Percentiles rank a stretch among this genome's conserved stretches.
Evolutionary conservation across 2,888 invertebrate species (phyloP).

Genomic region (Drosophila subquinaria): DNA sequence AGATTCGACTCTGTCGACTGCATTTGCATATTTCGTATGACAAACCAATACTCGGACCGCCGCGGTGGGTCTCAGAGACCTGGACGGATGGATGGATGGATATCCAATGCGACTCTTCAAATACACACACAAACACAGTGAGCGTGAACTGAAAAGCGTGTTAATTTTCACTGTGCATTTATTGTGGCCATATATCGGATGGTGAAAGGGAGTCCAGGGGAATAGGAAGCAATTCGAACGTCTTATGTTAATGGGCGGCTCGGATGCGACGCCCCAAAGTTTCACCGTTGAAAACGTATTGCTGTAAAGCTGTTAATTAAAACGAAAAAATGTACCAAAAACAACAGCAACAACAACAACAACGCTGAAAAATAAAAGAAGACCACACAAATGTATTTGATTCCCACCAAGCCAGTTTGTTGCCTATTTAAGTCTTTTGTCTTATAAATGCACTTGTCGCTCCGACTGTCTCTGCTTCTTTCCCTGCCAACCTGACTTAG

Average conservation of each 20-base stretch:
- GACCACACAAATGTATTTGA: constrained; percentile 61
- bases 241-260: constrained; percentile 76
- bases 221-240: constrained; percentile 58
- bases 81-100: constrained; percentile 35
- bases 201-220: constrained; percentile 11
- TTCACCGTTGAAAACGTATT: constrained; percentile 73
- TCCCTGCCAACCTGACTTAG: constrained; percentile 28
- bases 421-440: constrained; percentile 65
- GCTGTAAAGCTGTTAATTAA: constrained; percentile 81
- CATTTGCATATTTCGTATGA: constrained; percentile 77
- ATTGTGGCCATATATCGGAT: constrained; percentile 66
- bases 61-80: constrained; percentile 64
- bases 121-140: constrained; percentile 33
- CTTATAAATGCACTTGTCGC: constrained; percentile 61
- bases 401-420: constrained; percentile 65
- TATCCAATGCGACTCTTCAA: constrained; percentile 45
- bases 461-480: constrained; percentile 19
- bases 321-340: constrained; percentile 65
- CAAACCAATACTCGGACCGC: constrained; percentile 52
- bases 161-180: constrained; percentile 82
- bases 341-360: constrained; percentile 35
- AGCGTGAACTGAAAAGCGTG: constrained; percentile 80
- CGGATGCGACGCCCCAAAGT: constrained; percentile 65
- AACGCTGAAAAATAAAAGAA: constrained; percentile 25
- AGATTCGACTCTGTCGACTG: constrained; percentile 38